A percentile compares a stretch with the other conserved stretches of the same genome.
Conservation (phyloP, 2,797 vertebrate genomes). For the Tympanoctomys barrerae region DNA sequence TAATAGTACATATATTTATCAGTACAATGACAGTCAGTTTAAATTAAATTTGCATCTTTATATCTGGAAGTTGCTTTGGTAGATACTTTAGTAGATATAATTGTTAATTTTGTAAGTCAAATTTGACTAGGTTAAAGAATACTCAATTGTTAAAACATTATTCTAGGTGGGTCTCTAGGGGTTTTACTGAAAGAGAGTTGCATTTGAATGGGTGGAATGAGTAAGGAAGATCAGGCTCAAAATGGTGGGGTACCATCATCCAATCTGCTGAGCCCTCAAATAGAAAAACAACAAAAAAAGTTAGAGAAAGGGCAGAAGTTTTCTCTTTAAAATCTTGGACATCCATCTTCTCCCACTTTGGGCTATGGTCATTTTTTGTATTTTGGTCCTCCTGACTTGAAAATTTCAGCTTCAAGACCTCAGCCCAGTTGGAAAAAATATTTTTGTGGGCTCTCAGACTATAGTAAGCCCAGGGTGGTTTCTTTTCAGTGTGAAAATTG, state of each 20-base stretch:
- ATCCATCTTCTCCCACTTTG: neutral
- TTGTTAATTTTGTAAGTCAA: neutral
- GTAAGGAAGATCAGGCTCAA: neutral
- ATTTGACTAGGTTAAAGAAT: neutral
- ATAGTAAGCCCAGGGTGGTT: neutral
- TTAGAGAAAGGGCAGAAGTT: neutral
- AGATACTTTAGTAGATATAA: neutral
- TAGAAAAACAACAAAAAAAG: neutral
- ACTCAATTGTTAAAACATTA: neutral
- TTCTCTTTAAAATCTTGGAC: neutral
- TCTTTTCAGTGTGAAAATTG: neutral
- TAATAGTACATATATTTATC: neutral
- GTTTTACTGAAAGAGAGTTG: neutral
- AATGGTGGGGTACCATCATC: neutral
- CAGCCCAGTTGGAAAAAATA: neutral
- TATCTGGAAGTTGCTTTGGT: neutral
- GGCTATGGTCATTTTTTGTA: neutral
- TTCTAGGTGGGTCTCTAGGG: neutral
- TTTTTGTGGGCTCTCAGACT: neutral
- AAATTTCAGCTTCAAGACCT: neutral
- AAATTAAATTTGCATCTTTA: constrained; percentile 45
- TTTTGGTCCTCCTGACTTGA: neutral
- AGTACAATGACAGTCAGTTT: neutral
- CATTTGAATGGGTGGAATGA: neutral
- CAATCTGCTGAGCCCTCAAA: neutral